Conservation (phyloP, 2,113 vertebrate species). For the Proterorhinus semilunaris region DNA sequence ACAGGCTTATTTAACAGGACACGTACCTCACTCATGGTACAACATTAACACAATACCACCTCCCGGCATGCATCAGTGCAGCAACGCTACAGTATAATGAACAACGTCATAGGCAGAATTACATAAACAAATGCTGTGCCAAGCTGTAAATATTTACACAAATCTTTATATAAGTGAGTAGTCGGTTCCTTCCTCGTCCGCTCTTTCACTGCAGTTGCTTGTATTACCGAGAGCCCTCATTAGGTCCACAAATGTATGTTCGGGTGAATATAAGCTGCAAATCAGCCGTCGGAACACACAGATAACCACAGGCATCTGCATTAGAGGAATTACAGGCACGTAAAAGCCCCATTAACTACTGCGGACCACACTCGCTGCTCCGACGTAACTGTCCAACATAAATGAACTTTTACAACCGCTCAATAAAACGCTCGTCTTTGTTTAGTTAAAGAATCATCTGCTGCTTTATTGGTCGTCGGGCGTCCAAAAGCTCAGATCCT, state of each 20-base stretch:
- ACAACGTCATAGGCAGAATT: too few relatives aligned
- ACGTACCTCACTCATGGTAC: too few relatives aligned
- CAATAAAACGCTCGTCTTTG: constrained; percentile 45
- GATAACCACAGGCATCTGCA: constrained; percentile 8
- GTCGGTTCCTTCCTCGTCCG: neutral
- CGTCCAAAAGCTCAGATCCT: constrained; percentile 2
- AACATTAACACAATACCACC: too few relatives aligned
- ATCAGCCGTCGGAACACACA: constrained; percentile 2
- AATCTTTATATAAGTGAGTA: too few relatives aligned
- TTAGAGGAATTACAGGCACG: neutral
- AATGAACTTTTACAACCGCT: constrained; percentile 48
- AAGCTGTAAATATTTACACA: too few relatives aligned
- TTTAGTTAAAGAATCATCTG: constrained; percentile 15
- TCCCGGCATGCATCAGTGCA: too few relatives aligned
- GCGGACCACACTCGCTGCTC: constrained; percentile 56
- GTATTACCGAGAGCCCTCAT: neutral
- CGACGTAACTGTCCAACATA: constrained; percentile 32
- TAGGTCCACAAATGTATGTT: neutral
- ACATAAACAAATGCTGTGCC: too few relatives aligned
- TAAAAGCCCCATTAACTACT: constrained; percentile 26
- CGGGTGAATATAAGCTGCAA: constrained; percentile 2
- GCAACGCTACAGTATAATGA: too few relatives aligned
- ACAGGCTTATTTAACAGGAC: too few relatives aligned
- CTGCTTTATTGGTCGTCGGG: constrained; percentile 32
- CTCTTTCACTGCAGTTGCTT: constrained; percentile 5